Base-by-base conservation (phyloP, 2,888 invertebrate genomes). In the Fissipunctia ypsillon region DNA sequence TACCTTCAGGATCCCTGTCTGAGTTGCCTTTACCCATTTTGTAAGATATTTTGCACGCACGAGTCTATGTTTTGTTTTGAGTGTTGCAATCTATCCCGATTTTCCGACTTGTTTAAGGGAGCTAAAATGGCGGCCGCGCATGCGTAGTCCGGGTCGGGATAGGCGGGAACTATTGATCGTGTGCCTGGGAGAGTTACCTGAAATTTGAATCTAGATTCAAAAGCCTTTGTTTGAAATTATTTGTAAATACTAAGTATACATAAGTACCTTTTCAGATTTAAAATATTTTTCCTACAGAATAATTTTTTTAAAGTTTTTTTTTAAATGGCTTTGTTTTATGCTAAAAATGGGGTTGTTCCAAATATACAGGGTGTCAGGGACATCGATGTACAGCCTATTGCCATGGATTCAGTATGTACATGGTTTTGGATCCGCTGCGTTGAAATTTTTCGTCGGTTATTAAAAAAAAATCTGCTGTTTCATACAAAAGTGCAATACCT, bases 1-100 rank as follows among this genome's bases (percentile, higher is more conserved):
- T 91, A 95, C 95, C 93, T 90, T 94, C 94, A 56, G 89, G 82
- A 78, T 95, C 94, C 68, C 92, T 87, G 77, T 94, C 94, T 0
- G 95, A 90, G 78, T 92, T 92, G 93, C 94, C 94, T 87, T 92
- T 92, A 73, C 68, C 80, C 83, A 81, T 81, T 67, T 73, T 69
- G 31, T 28, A 52, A 22, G 41, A 68, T 74, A 61, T 68, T 75
- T 69, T 66, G 41, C 76, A 84, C 75, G n/a, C 71, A 87, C 76
- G 65, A 60, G 57, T 59, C 68, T 73, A 69, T 86, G 79, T 86
- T 91, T 90, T 93, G 91, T 92, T 92, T 91, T 87, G 82, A 84
- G 74, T 80, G 78, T 82, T 83, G 79, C 73, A 82, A 74, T 63
- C 83, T 80, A 78, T 89, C 88, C 88, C 85, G 82, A 79, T 71